These are phyloP conservation scores for Drosophila trapezifrons DNA, from an alignment of 1,140 invertebrate species.

Conservation along the genomic window DNA sequence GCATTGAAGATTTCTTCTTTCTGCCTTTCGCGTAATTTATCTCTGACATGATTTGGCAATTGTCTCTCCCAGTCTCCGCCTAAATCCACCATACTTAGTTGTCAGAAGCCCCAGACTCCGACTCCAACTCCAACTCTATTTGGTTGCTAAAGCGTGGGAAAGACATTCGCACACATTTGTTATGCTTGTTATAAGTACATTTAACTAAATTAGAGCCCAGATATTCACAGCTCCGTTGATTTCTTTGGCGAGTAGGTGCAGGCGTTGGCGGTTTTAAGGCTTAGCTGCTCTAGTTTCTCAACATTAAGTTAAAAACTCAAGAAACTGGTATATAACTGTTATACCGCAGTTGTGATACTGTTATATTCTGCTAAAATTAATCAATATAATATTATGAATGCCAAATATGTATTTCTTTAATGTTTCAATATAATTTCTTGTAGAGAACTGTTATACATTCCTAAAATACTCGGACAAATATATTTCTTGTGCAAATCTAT, in stretches of 20 bases:
- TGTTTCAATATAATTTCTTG: background rate
- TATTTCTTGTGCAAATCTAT: too few relatives aligned
- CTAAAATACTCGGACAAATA: too few relatives aligned
- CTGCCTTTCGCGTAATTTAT: conserved; percentile 65
- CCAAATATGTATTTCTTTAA: background rate
- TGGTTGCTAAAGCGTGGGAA: conserved; percentile 72
- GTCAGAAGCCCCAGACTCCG: conserved; percentile 27
- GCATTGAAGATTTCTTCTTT: conserved; percentile 43
- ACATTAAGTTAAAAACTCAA: background rate
- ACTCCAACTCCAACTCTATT: conserved; percentile 8
- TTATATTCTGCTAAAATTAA: background rate
- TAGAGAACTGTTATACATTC: background rate
- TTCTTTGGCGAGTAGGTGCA: conserved; percentile 3
- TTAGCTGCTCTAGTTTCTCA: conserved; percentile 15
- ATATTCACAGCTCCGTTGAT: conserved; percentile 18
- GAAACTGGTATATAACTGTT: background rate
- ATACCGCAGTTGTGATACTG: background rate
- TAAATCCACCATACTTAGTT: conserved; percentile 26
- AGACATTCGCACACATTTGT: conserved; percentile 32
- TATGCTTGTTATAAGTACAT: conserved; percentile 48
- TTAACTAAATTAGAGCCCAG: conserved; percentile 36
- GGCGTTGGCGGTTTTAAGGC: conserved; percentile 19
- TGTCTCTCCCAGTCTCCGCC: conserved; percentile 15
- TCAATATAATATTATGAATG: background rate
- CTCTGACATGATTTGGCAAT: conserved; percentile 60